These are phyloP conservation scores for Orthosia cruda DNA, from an alignment of 2,888 invertebrate species.

Conservation along the genomic window DNA sequence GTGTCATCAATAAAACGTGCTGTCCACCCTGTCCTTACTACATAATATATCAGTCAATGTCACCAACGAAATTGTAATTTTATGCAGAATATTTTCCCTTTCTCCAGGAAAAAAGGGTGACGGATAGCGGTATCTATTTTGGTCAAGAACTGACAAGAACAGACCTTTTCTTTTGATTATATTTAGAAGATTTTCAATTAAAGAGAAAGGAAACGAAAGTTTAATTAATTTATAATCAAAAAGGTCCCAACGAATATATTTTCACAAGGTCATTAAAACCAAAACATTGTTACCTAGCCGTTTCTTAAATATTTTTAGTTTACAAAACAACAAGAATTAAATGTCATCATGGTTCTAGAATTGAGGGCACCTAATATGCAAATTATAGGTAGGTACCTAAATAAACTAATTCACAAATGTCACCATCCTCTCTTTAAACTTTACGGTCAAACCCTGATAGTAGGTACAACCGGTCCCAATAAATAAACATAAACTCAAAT, in stretches of 20 bases:
- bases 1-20: no score
- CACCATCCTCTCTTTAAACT: not conserved
- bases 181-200: no score
- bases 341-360: no score
- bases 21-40: no score
- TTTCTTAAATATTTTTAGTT: no score
- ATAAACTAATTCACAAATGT: not conserved
- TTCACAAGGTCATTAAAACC: no score
- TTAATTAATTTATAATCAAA: no score
- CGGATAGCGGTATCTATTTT: not conserved
- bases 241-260: no score
- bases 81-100: slow-evolving; percentile 14
- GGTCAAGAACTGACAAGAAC: slow-evolving; percentile 21
- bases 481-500: slow-evolving; percentile 1
- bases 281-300: no score
- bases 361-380: not conserved
- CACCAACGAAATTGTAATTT: not conserved
- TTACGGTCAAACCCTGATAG: not conserved
- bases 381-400: not conserved
- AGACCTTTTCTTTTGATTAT: not conserved
- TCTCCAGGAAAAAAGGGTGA: not conserved
- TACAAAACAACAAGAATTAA: no score
- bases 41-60: not conserved
- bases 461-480: not conserved
- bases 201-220: no score